These are phyloP conservation scores for Thereva nobilitata DNA, from an alignment of 2,888 invertebrate species.

Conservation along the genomic window DNA sequence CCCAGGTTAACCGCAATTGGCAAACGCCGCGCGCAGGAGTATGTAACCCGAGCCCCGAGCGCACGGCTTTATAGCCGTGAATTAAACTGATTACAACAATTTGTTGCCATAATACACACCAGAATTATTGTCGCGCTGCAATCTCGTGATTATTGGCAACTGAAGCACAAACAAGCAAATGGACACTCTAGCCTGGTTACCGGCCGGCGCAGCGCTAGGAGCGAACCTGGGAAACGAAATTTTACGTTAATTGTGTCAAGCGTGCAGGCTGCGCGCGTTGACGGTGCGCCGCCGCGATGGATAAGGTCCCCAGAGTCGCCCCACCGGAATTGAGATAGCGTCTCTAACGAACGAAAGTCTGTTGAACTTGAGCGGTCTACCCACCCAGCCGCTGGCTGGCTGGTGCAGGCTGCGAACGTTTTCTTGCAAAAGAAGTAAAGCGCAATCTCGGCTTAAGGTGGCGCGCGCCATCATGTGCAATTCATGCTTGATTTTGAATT, in stretches of 20 bases:
- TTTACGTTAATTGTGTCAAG: constrained; percentile 33
- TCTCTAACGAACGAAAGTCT: background rate
- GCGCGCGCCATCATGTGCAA: constrained; percentile 25
- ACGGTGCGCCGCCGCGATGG: too few species aligned
- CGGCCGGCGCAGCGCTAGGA: constrained; percentile 11
- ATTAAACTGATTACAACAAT: constrained; percentile 11
- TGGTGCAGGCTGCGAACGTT: constrained; percentile 9
- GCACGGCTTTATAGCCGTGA: constrained; percentile 6
- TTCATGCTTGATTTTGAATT: constrained; percentile 29
- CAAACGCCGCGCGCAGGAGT: constrained; percentile 4
- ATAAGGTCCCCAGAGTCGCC: too few species aligned
- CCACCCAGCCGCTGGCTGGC: background rate
- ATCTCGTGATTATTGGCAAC: constrained; percentile 8
- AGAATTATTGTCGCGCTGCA: constrained; percentile 11
- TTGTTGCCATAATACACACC: constrained; percentile 2
- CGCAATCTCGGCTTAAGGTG: constrained; percentile 11
- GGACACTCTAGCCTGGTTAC: constrained; percentile 21
- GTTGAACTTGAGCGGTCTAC: constrained; percentile 25
- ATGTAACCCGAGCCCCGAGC: background rate
- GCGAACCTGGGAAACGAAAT: constrained; percentile 22
- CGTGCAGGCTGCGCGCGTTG: constrained; percentile 1
- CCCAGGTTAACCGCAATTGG: background rate
- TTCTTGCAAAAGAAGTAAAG: constrained; percentile 20
- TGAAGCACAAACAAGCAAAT: constrained; percentile 12
- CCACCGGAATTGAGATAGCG: constrained; percentile 11